A percentile compares a stretch with the other conserved stretches of the same genome.
Evolutionary conservation across 1,140 invertebrate genomes (phyloP).

Genomic region (Mizuhopecten yessoensis): DNA sequence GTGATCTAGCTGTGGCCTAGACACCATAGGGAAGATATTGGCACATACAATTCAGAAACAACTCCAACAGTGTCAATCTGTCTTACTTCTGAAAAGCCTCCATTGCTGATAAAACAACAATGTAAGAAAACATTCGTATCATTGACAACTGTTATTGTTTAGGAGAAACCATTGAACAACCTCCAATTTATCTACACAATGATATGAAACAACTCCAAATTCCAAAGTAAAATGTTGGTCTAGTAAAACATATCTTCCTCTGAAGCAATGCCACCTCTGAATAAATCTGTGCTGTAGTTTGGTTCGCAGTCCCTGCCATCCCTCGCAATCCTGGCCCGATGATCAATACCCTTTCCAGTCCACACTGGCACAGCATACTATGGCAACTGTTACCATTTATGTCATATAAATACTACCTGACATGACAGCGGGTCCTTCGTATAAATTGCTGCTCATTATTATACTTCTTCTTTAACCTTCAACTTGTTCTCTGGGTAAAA

Average conservation of each 20-base stretch:
- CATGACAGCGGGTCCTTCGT: no score
- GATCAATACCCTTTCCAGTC: slow-evolving; percentile 19
- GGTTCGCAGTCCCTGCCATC: background rate
- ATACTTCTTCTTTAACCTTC: no score
- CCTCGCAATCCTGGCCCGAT: background rate
- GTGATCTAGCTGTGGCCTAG: background rate
- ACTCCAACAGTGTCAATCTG: background rate
- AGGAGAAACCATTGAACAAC: background rate
- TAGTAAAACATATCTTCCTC: background rate
- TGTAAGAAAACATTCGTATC: background rate
- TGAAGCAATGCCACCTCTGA: background rate
- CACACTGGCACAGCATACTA: background rate
- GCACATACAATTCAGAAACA: background rate
- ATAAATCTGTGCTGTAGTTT: background rate
- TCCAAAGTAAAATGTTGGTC: background rate
- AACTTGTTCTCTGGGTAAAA: no score
- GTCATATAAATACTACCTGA: slow-evolving; percentile 22
- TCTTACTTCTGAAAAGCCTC: background rate
- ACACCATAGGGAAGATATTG: background rate
- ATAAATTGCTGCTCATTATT: no score
- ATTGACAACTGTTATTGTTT: background rate
- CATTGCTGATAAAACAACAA: background rate
- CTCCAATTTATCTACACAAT: background rate
- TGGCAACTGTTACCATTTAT: slow-evolving; percentile 27
- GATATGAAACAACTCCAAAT: background rate